Base-by-base conservation (phyloP, 2,888 invertebrate species). In the Agrochola lota region DNA sequence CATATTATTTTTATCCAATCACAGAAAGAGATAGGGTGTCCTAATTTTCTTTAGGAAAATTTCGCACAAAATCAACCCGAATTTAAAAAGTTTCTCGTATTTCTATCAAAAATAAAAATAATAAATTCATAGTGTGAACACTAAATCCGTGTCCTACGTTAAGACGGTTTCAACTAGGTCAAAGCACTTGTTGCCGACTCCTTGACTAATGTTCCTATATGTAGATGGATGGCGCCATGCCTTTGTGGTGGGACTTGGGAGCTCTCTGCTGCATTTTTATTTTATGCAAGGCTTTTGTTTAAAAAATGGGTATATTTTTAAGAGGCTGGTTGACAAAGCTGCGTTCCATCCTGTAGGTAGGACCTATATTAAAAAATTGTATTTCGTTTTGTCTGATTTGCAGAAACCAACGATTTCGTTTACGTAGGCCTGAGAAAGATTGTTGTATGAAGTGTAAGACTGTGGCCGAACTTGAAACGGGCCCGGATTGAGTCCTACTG, bases 171-270 rank as follows among this genome's bases (percentile, higher is more conserved):
- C 72, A 80, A 82, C 62, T 87, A 85, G 86, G 83, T 86, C 87
- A 80, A 84, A 80, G 87, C 84, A 85, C 84, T 85, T 85, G 84
- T 85, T 85, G 84, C 84, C 55, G 70, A 30, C 71, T 86, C 74
- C 73, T 76, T 79, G 84, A 80, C 76, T 86, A 87, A 87, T 85
- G 76, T 84, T 64, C 84, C 84, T 86, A 72, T 78, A 84, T 83
- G 84, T 78, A 86, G 74, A 84, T 84, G 84, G 66, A 84, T 84
- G 79, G 84, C 74, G 73, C 67, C 71, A 30, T 67, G 85, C 68
- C 70, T 85, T 74, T 62, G 85, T 75, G 60, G 57, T 52, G 72
- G 66, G 74, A 81, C 74, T 46, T 52, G 15, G 23, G 49, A 49
- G 57, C 6, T 59, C 23, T 30, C 15, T 26, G 66, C 30, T 59